Evolutionary conservation across 2,888 invertebrate species (phyloP), one percentile per base, ranked within the genome.

Genomic region (Cistogaster globosa): DNA sequence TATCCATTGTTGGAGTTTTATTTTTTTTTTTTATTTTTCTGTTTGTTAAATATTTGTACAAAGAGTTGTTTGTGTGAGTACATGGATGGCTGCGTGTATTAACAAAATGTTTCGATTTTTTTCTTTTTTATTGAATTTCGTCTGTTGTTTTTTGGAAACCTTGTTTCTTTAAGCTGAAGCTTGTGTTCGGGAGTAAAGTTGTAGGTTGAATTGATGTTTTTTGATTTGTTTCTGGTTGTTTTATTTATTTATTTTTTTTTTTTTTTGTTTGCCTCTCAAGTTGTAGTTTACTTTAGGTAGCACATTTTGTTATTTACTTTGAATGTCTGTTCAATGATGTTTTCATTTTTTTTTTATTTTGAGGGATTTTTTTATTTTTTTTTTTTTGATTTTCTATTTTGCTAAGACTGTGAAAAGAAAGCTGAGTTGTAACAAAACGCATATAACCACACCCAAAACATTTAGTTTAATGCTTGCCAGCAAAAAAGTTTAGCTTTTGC

Each of bases 391-490:
- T 36, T 16, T 36, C 1, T 58, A n/a, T 57, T 63, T 60, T 26
- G 42, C 18, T n/a, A 79, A 67, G 63, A 80, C 18, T 65, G 12
- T 53, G 16, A 12, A 51, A 80, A 72, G 60, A 77, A 81, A 77
- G 76, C 62, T 67, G 62, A 76, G 67, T 20, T 67, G 76, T 51
- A 72, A 80, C 80, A 84, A 76, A 84, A 84, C 72, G 81, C 84
- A 55, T 77, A 72, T 81, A 81, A 84, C 84, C 84, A 84, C 84
- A 84, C 84, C 81, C 84, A 72, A 57, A 67, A 80, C 32, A 62
- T 67, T 69, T 78, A 71, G 62, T 42, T 82, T 18, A 57, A 68
- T 72, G 38, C 16, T 65, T 14, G 22, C 8, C 36, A 68, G 57
- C 20, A 67, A 18, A 72, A 53, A 20, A 55, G 26, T 5, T 65